Evolutionary conservation across 1,140 invertebrate species (phyloP).

Genomic region (Microplitis mediator): DNA sequence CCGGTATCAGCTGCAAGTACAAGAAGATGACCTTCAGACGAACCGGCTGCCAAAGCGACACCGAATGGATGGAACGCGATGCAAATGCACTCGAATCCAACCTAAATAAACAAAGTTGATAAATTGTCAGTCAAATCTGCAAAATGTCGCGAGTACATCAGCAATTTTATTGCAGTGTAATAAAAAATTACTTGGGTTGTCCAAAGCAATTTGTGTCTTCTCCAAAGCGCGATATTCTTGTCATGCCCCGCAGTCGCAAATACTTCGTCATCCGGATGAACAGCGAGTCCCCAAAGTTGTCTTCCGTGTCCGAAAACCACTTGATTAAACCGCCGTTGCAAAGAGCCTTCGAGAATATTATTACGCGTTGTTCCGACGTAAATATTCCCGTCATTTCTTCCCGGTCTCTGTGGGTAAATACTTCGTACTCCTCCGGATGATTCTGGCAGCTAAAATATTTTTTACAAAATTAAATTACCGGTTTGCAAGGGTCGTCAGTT

Average conservation of each 20-base stretch:
- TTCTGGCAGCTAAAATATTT: conserved; percentile 74
- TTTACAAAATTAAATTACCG: too few species aligned
- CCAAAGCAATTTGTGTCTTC: conserved; percentile 85
- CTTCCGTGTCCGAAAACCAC: conserved; percentile 90
- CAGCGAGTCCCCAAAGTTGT: conserved; percentile 87
- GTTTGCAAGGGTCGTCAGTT: too few species aligned
- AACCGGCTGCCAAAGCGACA: conserved; percentile 83
- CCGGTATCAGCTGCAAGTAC: conserved; percentile 85
- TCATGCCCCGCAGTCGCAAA: conserved; percentile 94
- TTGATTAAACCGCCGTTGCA: conserved; percentile 88
- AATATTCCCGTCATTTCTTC: conserved; percentile 85
- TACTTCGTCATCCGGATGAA: conserved; percentile 88
- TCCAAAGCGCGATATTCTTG: conserved; percentile 88
- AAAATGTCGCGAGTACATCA: too few species aligned
- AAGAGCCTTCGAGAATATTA: conserved; percentile 89
- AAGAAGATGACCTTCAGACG: conserved; percentile 84
- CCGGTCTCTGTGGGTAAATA: conserved; percentile 84
- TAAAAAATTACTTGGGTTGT: conserved; percentile 73
- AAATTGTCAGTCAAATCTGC: background rate
- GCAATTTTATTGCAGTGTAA: background rate
- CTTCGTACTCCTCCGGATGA: conserved; percentile 82
- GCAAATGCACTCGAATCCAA: conserved; percentile 81
- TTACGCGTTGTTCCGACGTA: conserved; percentile 93
- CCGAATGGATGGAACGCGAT: conserved; percentile 88
- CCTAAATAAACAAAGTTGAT: conserved; percentile 53